Evolutionary conservation across 2,888 invertebrate genomes (phyloP), one percentile per base, ranked within the genome.

Genomic region (Melinaea menophilus): DNA sequence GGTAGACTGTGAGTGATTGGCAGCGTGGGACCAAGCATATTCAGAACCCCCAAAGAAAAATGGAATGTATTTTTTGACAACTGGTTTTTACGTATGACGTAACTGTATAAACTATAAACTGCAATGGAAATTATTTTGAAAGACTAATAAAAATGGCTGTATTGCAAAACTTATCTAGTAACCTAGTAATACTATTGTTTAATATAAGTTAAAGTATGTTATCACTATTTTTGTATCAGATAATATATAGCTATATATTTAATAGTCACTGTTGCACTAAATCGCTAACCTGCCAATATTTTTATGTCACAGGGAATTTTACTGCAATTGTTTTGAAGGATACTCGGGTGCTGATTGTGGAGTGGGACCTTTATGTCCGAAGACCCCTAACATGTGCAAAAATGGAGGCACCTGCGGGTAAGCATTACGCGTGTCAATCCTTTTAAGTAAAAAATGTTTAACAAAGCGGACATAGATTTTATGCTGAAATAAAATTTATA

Each of bases 361-460:
- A 55, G 93, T 93, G 72, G 97, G 97, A 12, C 95, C 95, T 0
- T 92, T 95, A 63, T 97, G 97, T 83, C 93, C 94, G 66, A 75
- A 75, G 61, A 79, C 84, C 35, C 80, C 87, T 54, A 87, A 86
- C 75, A 92, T 94, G 78, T 97, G 97, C 84, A 93, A 94, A 82
- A 96, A 97, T 76, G 95, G 95, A 47, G 97, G 95, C 66, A 94
- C 93, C 58, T 97, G 97, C 94, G 94, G 95, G 97, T 97, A 93
- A 92, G 86, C 63, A 57, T 41, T 65, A 67, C 67, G 65, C 67
- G 45, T 57, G 58, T 67, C 67, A 63, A 67, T 61, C 65, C 57
- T 61, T 67, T 59, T 31, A 45, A 56, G 35, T 45, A 35, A 51
- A 51, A 51, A 31, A 31, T 22, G 31, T 51, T 51, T 51, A 51